phyloP scores from a whole-genome alignment of 2,888 invertebrate species.

The Polietes domitor region DNA sequence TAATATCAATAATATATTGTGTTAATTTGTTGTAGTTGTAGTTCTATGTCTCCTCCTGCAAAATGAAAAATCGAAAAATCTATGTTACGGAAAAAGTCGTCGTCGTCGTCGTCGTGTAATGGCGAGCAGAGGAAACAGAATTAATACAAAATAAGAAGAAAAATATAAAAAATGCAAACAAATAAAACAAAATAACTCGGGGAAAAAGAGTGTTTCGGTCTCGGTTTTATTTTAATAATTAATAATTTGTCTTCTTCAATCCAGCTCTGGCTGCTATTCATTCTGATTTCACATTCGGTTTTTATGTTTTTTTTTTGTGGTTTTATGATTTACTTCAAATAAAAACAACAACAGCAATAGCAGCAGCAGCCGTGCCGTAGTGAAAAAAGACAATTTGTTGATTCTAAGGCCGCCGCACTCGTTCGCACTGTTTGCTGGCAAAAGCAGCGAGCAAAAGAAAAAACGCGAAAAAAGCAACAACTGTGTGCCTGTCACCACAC shows the following conservation, averaged over 20 bases:
- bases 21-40: background rate
- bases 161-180: conserved; percentile 32
- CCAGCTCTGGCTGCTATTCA: conserved; percentile 10
- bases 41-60: background rate
- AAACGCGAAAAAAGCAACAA: conserved; percentile 51
- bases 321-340: conserved; percentile 38
- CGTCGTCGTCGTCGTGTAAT: no score
- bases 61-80: background rate
- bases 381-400: conserved; percentile 62
- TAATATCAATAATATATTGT: background rate
- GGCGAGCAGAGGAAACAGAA: conserved; percentile 44
- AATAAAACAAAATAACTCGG: conserved; percentile 38
- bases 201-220: conserved; percentile 39
- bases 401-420: conserved; percentile 55
- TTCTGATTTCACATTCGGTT: conserved; percentile 26
- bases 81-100: conserved; percentile 57
- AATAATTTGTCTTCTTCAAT: conserved; percentile 34
- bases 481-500: conserved; percentile 41
- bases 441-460: conserved; percentile 24
- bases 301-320: conserved; percentile 39
- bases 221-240: conserved; percentile 28
- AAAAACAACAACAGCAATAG: background rate
- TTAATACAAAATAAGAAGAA: conserved; percentile 8
- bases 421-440: conserved; percentile 53
- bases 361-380: background rate